Evolutionary conservation across 2,113 vertebrate species (phyloP).

Genomic region (Agapornis roseicollis): DNA sequence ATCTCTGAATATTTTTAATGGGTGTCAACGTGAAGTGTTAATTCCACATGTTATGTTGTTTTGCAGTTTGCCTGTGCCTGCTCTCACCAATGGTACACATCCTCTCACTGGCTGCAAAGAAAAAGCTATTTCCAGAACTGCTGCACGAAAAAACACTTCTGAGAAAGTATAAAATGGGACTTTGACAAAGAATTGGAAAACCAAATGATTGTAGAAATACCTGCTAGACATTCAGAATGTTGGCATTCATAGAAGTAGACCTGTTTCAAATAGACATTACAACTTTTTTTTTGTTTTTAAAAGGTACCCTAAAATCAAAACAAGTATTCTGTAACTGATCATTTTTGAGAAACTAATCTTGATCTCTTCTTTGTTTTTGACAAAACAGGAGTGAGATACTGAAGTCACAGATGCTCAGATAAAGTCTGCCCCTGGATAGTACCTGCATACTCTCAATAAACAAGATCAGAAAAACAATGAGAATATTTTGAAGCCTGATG

Average conservation of each 20-base stretch:
- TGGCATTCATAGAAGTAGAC: not conserved
- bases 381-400: not conserved
- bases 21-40: slow-evolving; percentile 29
- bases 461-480: not conserved
- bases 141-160: not conserved
- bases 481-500: not conserved
- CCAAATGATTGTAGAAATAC: not conserved
- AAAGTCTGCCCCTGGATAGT: not conserved
- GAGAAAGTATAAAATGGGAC: not conserved
- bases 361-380: not conserved
- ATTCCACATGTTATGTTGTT: slow-evolving; percentile 34
- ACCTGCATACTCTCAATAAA: not conserved
- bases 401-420: not conserved
- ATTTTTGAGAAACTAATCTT: not conserved
- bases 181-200: not conserved
- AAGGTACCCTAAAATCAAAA: not conserved
- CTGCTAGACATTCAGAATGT: not conserved
- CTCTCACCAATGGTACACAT: not conserved
- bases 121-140: slow-evolving; percentile 31
- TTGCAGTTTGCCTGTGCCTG: slow-evolving; percentile 25
- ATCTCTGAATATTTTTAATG: slow-evolving; percentile 44
- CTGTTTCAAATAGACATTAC: not conserved
- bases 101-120: not conserved
- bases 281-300: not conserved
- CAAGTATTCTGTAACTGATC: not conserved